Percentiles rank a stretch among this genome's conserved stretches.
Conservation (phyloP, 2,888 invertebrate genomes). For the Phaonia tiefii region DNA sequence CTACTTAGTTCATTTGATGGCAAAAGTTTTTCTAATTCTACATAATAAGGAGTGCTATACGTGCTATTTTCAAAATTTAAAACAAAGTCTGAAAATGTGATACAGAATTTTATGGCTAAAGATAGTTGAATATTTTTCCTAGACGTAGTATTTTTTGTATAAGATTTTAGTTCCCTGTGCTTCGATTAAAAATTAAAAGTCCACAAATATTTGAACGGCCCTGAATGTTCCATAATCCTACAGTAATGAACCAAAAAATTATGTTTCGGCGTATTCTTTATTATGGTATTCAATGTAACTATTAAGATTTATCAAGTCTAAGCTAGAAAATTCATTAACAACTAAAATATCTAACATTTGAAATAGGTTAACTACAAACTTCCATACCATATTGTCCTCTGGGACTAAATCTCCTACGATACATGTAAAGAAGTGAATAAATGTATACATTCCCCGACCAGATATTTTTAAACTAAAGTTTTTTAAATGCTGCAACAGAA, state of each 20-base stretch:
- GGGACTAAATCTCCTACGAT: too few relatives aligned
- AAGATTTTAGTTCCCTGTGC: too few relatives aligned
- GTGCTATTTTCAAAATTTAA: constrained; percentile 9
- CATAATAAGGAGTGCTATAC: too few relatives aligned
- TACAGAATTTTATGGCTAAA: not conserved
- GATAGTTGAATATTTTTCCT: not conserved
- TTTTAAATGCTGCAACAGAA: too few relatives aligned
- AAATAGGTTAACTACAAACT: not conserved
- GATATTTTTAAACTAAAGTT: too few relatives aligned
- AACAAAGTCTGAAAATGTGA: not conserved
- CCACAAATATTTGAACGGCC: not conserved
- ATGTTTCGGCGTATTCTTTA: not conserved
- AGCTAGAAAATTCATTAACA: not conserved
- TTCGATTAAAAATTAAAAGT: not conserved
- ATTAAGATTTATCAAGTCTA: not conserved
- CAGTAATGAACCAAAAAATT: not conserved
- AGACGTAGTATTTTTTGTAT: not conserved
- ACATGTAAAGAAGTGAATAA: too few relatives aligned
- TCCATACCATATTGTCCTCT: too few relatives aligned
- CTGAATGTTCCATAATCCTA: not conserved
- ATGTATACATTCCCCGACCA: too few relatives aligned
- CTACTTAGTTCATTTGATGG: too few relatives aligned
- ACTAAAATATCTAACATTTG: too few relatives aligned
- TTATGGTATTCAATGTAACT: not conserved
- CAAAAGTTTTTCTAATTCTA: too few relatives aligned